These are phyloP conservation scores for Brachionus paranguensis DNA, from an alignment of 1,140 invertebrate genomes.

Conservation along the genomic window DNA sequence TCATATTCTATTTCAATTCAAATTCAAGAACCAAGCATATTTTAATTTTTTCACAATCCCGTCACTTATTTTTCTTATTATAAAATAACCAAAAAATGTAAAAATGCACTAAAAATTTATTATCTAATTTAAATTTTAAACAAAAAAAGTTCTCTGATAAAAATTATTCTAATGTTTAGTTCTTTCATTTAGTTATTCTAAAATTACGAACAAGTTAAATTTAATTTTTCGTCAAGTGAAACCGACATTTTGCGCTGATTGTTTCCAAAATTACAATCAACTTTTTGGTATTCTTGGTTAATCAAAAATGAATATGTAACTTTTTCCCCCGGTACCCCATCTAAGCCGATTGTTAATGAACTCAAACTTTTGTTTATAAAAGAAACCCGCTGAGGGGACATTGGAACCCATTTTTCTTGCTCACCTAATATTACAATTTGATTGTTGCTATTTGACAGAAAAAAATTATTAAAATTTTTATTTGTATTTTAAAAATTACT, in stretches of 20 bases:
- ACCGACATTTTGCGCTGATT: neutral
- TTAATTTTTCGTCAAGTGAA: neutral
- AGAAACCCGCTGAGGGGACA: constrained; percentile 13
- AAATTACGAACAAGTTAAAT: neutral
- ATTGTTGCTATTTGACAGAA: neutral
- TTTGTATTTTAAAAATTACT: neutral
- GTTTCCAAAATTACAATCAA: neutral
- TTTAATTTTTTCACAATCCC: too few relatives aligned
- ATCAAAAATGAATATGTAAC: neutral
- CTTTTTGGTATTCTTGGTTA: neutral
- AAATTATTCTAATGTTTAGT: neutral
- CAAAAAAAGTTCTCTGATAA: neutral
- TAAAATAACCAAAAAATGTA: too few relatives aligned
- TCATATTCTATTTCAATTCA: too few relatives aligned
- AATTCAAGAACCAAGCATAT: too few relatives aligned
- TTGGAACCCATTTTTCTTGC: constrained; percentile 33
- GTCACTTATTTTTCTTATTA: too few relatives aligned
- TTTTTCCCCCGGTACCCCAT: neutral
- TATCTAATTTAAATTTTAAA: too few relatives aligned
- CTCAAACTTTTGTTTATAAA: neutral
- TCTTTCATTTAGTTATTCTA: neutral
- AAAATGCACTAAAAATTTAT: too few relatives aligned
- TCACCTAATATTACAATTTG: constrained; percentile 29
- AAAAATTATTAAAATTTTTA: neutral
- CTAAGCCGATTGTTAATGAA: neutral